Evolutionary conservation across 2,888 invertebrate species (phyloP), one percentile per base, ranked within the genome.

Genomic region (Hydrotaea cyrtoneurina): DNA sequence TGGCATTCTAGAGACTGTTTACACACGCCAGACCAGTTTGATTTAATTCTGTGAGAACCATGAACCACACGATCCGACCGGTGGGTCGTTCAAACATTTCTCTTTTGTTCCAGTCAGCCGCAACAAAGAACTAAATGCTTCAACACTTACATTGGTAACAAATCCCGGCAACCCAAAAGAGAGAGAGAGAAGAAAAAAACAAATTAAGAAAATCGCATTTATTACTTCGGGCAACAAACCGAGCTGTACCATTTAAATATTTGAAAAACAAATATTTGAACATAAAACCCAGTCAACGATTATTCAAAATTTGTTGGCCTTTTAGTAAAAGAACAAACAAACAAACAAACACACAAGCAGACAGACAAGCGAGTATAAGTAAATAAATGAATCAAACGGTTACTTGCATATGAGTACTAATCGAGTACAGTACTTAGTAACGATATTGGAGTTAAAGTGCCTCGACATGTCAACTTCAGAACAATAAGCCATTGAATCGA

Each of bases 101-200:
- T 59, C 39, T 64, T 64, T 31, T 64, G 64, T 36, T 36, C 19
- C 39, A 66, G 11, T 39, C 66, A 13, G 36, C 5, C 39, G 31
- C 15, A 64, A 39, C 43, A 50, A 23, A 23, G 13, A 50, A 64
- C 76, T 77, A n/a, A 77, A 69, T 57, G 77, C 69, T 77, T 69
- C 66, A 69, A 77, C 77, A 77, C 77, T 77, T 77, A 23, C 55
- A 77, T 69, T 59, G 74, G 74, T 57, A 46, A 59, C 59, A 57
- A 43, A 19, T 21, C 15, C 53, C 15, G 23, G 13, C 15, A 23
- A 71, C 43, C 21, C 31, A 31, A 31, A 2, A 31, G 7, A 31
- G 31, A 31, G 3, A 31, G 7, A 26, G 0, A 69, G 17, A 21
- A 43, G 13, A 69, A 46, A 15, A 46, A 7, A 11, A 23, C 21